Conservation (phyloP, 2,797 vertebrate species). For the Pseudomugil gertrudae region DNA sequence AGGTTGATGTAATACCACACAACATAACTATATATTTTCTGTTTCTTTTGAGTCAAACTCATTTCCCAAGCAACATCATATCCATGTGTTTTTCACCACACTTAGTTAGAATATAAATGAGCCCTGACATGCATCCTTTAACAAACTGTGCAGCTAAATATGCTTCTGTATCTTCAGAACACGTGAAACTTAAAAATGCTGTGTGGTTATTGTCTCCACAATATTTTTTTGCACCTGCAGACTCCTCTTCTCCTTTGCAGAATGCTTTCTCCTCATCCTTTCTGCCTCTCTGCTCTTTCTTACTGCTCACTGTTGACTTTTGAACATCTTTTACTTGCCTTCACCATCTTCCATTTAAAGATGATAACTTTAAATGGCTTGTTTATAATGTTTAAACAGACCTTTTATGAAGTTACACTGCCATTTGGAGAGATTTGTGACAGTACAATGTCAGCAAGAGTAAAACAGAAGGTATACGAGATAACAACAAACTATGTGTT, state of each 20-base stretch:
- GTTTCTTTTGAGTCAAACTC: background rate
- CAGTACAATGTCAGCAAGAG: background rate
- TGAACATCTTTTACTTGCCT: constrained; percentile 22
- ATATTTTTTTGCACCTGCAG: constrained; percentile 18
- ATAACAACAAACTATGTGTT: background rate
- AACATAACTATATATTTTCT: background rate
- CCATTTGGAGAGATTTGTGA: background rate
- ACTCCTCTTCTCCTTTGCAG: constrained; percentile 21
- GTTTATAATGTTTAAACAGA: constrained; percentile 22
- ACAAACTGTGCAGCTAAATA: constrained; percentile 4
- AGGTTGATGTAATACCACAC: background rate
- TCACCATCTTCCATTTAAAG: constrained; percentile 33
- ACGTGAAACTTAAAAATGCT: constrained; percentile 34
- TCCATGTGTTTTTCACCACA: constrained; percentile 1
- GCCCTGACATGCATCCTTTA: background rate
- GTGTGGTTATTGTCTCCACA: constrained; percentile 37
- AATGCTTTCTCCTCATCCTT: constrained; percentile 17
- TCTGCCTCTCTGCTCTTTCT: constrained; percentile 27
- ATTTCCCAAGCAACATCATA: background rate
- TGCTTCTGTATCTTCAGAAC: constrained; percentile 14
- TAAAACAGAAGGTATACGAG: background rate
- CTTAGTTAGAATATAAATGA: constrained; percentile 7
- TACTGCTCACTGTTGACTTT: constrained; percentile 33
- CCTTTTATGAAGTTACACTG: constrained; percentile 3
- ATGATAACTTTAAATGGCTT: constrained; percentile 45